Evolutionary conservation across 2,888 invertebrate genomes (phyloP), one percentile per base, ranked within the genome.

Genomic region (Lasioglossum calceatum): DNA sequence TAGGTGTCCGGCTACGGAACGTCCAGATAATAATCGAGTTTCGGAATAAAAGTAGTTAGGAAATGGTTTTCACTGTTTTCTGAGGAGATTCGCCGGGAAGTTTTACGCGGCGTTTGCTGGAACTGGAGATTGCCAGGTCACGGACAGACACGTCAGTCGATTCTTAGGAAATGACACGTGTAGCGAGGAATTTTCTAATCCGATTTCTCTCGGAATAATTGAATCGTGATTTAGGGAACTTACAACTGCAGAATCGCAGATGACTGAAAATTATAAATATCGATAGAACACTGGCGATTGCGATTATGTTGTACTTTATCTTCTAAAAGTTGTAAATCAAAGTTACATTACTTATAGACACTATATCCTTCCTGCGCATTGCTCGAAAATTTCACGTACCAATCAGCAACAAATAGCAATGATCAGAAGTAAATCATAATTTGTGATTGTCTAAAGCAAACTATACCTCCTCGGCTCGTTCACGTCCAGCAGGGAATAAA

Each of bases 21-120:
- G 64, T 32, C 64, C 27, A 32, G 64, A 64, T 64, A 32, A 64
- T 79, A 82, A 79, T 64, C 80, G 75, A 50, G 47, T 19, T 73
- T 32, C 7, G 7, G 64, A 64, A 16, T 64, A 32, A 64, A 64
- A 64, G 16, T 64, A 32, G 64, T 54, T 54, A 10, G 54, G 54
- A n/a, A 54, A n/a, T 54, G 23, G 54, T 54, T n/a, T 54, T 54
- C 54, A n/a, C 54, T 54, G 54, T n/a, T 54, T n/a, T n/a, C 54
- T 2, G 23, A 54, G 50, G 23, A 50, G 23, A 23, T 50, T 50
- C 23, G 7, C 50, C 1, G 50, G 50, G 0, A 7, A 23, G 50
- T 50, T 23, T 44, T 23, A 8, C 54, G 23, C 2, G 23, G 8
- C 54, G n/a, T n/a, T 54, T n/a, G 54, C 54, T 54, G 23, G 8